These are phyloP conservation scores for Drosophila tanythrix DNA, from an alignment of 2,888 invertebrate genomes.

Conservation along the genomic window DNA sequence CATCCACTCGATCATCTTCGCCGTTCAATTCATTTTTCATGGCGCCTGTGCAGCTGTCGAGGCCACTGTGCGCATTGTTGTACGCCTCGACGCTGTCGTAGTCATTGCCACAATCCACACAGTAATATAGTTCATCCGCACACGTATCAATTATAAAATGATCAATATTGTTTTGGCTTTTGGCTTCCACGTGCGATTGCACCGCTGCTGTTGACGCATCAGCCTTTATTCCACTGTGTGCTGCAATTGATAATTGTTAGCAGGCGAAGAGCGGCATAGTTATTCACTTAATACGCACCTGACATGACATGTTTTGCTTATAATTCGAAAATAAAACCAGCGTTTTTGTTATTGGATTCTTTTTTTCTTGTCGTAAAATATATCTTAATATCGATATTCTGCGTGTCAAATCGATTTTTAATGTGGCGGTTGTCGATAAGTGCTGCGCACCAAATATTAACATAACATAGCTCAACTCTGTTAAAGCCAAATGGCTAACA, in stretches of 20 bases:
- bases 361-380: constrained; percentile 16
- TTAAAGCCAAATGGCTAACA: not conserved
- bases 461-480: not conserved
- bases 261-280: not conserved
- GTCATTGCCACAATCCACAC: constrained; percentile 50
- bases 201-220: not conserved
- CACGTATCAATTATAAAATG: constrained; percentile 50
- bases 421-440: constrained; percentile 8
- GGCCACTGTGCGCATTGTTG: constrained; percentile 33
- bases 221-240: not conserved
- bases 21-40: constrained; percentile 27
- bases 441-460: not conserved
- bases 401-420: not conserved
- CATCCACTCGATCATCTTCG: constrained; percentile 26
- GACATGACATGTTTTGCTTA: constrained; percentile 50
- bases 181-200: constrained; percentile 43
- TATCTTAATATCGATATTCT: constrained; percentile 21
- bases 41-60: constrained; percentile 25
- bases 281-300: constrained; percentile 32
- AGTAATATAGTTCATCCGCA: constrained; percentile 47
- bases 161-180: constrained; percentile 31
- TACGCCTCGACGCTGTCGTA: constrained; percentile 52
- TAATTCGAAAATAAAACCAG: constrained; percentile 4
- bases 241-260: constrained; percentile 16
- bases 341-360: not conserved